Evolutionary conservation across 2,797 vertebrate genomes (phyloP), one percentile per base, ranked within the genome.

Genomic region (Acanthurus tractus): DNA sequence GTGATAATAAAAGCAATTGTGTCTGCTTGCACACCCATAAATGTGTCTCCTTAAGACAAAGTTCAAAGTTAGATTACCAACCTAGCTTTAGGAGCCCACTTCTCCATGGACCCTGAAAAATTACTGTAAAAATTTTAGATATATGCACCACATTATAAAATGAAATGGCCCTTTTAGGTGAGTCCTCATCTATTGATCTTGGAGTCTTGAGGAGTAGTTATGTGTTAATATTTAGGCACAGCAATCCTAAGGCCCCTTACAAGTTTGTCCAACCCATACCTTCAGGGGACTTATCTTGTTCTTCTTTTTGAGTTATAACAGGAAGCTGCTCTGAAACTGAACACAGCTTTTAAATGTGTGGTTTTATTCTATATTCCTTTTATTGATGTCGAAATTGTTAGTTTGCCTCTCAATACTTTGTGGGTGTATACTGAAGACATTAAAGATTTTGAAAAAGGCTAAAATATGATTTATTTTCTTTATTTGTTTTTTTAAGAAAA

Each of bases 391-490:
- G 53, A 65, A 64, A 46, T 15, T 22, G 5, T 58, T 12, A 49
- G 5, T 53, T 20, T 12, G 52, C 42, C 34, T 49, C 29, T 12
- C 1, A 42, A 48, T 44, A 44, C 23, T 20, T 22, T 29, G 15
- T 25, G 55, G 48, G 59, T 59, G 25, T 57, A 17, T 48, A 17
- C 13, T 46, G 29, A 59, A 29, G 38, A 69, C 59, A 42, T 29
- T 63, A 50, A 6, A 44, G 34, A 34, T 20, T 52, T 42, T 23
- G 15, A 40, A 68, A 78, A 74, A 61, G 12, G 36, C 23, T 58
- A 36, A 70, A 64, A 69, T 69, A 52, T 64, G 58, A 29, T 29
- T 46, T 46, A n/a, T 38, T 58, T 23, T 8, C 6, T 61, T 46
- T 8, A 12, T 66, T 46, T 8, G 17, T 49, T 29, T 29, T 29